These are phyloP conservation scores for Paralinhomoeus sp. DNA, from an alignment of 2,888 invertebrate species.

Conservation along the genomic window DNA sequence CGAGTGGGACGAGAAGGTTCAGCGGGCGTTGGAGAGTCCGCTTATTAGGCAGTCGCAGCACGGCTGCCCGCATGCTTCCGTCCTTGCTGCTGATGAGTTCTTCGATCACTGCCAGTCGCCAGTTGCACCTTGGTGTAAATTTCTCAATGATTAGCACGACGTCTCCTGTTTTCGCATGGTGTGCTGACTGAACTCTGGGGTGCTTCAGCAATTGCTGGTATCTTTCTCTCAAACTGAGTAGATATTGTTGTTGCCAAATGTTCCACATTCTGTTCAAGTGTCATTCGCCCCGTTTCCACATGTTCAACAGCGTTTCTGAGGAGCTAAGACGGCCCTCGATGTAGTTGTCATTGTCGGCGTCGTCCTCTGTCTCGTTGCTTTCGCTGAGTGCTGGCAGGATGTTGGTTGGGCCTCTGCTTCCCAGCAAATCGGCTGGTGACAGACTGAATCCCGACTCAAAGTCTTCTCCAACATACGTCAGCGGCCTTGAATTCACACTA, in stretches of 20 bases:
- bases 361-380: background rate
- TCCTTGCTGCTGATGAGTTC: background rate
- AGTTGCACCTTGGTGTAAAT: background rate
- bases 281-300: no score
- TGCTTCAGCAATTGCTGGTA: background rate
- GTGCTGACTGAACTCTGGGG: no score
- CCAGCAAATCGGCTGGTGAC: background rate
- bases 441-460: background rate
- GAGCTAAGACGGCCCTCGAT: background rate
- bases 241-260: background rate
- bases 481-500: background rate
- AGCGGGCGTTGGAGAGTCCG: background rate
- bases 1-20: background rate
- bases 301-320: background rate
- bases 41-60: background rate
- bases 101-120: background rate
- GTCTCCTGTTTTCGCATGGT: background rate
- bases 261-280: background rate
- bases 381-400: no score
- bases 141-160: background rate
- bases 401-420: no score
- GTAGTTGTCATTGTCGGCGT: background rate
- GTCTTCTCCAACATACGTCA: background rate
- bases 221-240: background rate
- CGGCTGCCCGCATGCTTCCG: background rate